Conservation (phyloP, 2,797 vertebrate genomes). For the Telmatherina bonti region DNA sequence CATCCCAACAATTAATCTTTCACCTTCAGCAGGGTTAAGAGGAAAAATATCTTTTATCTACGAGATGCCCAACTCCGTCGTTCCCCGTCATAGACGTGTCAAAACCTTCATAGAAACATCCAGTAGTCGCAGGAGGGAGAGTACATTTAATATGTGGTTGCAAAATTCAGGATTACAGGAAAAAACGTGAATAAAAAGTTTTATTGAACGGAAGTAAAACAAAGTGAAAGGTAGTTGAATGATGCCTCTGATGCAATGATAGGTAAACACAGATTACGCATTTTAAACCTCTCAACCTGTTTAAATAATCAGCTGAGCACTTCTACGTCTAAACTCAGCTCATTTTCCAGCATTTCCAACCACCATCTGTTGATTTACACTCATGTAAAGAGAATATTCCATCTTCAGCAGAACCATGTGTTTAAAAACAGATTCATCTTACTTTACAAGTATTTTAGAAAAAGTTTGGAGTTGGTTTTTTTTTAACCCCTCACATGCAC, state of each 20-base stretch:
- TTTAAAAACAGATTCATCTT: conserved; percentile 12
- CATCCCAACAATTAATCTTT: neutral
- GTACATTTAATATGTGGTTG: conserved; percentile 55
- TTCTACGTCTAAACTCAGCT: conserved; percentile 6
- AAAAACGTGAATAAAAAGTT: conserved; percentile 5
- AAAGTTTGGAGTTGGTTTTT: neutral
- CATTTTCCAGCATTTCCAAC: conserved; percentile 20
- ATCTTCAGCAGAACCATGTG: conserved; percentile 21
- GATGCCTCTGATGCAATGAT: conserved; percentile 6
- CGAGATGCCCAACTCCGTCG: neutral
- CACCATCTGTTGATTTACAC: neutral
- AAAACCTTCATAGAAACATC: neutral
- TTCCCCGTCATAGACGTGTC: too few species aligned
- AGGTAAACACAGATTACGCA: conserved; percentile 1
- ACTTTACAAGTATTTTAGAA: conserved; percentile 7
- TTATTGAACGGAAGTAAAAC: neutral
- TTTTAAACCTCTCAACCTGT: conserved; percentile 1
- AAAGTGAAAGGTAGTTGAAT: neutral
- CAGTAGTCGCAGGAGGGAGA: conserved; percentile 10
- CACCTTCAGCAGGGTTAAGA: neutral
- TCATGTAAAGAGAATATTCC: conserved; percentile 14
- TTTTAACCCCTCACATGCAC: neutral
- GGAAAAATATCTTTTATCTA: neutral
- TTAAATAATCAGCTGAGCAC: neutral
- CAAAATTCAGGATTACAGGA: conserved; percentile 38